Evolutionary conservation across 1,140 invertebrate species (phyloP), one percentile per base, ranked within the genome.

Genomic region (Potamilus streckersoni): DNA sequence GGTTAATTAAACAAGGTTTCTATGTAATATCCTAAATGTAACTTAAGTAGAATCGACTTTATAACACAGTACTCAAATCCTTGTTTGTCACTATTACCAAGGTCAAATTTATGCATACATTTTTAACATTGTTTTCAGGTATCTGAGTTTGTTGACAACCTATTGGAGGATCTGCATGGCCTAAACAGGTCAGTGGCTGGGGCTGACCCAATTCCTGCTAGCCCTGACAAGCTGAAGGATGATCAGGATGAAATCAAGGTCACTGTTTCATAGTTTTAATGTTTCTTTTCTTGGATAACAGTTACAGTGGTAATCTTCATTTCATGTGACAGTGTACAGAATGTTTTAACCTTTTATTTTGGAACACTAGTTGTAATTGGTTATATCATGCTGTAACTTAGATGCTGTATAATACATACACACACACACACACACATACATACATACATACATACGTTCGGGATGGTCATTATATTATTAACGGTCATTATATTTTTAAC

Each of bases 231-330:
- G 89, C 94, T 99, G 73, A 92, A 94, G 64, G 96, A 98, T 83
- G 97, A 99, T 90, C 96, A 98, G 79, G 95, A 96, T 76, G 97
- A 99, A 83, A 98, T 98, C 86, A 93, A 94, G 82, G 95, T 88
- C 74, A 73, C 78, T 13, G 60, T 49, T 6, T 38, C 38, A 38
- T 38, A 38, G 38, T 38, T 49, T 49, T 49, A 49, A 6, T 49
- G 27, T 49, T 49, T 49, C 38, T 49, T 49, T 49, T 49, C 38
- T 8, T 49, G 5, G 38, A 49, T 49, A 49, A 49, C 38, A 49
- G 11, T 49, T 49, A 38, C 5, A 49, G 38, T 49, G 38, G 38
- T 49, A 49, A 49, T 49, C 38, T 49, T 49, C 38, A 49, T 49
- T 49, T 49, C 6, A 49, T 49, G 38, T 49, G 38, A 49, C 38